Evolutionary conservation across 2,113 vertebrate species (phyloP), one percentile per base, ranked within the genome.

Genomic region (Columba janthina): DNA sequence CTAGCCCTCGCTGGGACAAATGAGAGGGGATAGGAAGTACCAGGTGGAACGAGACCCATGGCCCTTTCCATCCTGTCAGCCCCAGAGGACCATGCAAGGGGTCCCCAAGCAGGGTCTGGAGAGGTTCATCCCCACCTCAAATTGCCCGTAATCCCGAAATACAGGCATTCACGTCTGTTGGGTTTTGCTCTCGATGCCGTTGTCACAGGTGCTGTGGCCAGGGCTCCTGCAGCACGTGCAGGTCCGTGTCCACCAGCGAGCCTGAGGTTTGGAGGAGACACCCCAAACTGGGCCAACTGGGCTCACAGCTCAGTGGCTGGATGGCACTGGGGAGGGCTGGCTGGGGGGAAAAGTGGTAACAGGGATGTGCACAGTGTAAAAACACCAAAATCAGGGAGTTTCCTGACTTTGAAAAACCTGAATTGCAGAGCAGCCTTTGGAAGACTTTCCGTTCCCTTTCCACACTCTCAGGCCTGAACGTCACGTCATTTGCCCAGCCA

Each of bases 241-340:
- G 26, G 42, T 85, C 32, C 5, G 1, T 34, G 53, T 25, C 36
- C 61, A 57, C 13, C 78, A 46, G 9, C 4, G 18, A 82, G 51
- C 16, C 48, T 20, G 54, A 22, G 31, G n/a, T n/a, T 20, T 67
- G 66, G 44, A 61, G 71, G 66, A 60, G 50, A 72, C 32, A 16
- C 24, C 36, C 32, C 44, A 18, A 20, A 12, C 22, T 0, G 3
- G 4, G 38, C 57, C 7, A 2, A 15, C 18, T 15, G 53, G 34
- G 67, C 11, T 17, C 42, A 5, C 24, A 3, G 1, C 4, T 11
- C 74, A 16, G 20, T 2, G 4, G 9, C 1, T 6, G 25, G 51
- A 6, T 4, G 64, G 57, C 42, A 44, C 42, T 44, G 42, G 42
- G 42, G 42, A 42, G 42, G 28, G n/a, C 12, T 53, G 77, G 38